Conservation (phyloP, 2,888 invertebrate species). For the Mesorhabditis spiculigera region DNA sequence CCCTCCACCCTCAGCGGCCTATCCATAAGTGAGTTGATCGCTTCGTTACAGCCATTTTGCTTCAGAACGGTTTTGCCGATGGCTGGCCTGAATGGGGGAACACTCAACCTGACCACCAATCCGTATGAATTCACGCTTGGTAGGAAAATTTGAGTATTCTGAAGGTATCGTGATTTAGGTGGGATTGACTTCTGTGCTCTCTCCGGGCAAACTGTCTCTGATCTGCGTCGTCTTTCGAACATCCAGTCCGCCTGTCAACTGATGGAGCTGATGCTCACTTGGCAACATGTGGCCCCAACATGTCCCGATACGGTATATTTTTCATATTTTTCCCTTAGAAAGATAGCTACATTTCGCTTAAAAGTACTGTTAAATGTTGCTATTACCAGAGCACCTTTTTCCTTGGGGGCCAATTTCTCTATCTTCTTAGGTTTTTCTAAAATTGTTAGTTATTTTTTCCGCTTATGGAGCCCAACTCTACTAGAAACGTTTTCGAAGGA, state of each 20-base stretch:
- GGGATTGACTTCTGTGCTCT: not conserved
- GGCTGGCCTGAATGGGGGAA: slow-evolving; percentile 17
- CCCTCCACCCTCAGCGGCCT: slow-evolving; percentile 86
- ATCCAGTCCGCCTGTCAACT: slow-evolving; percentile 72
- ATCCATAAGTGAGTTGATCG: slow-evolving; percentile 86
- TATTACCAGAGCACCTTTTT: too few species aligned
- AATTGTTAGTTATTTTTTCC: not conserved
- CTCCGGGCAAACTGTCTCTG: slow-evolving; percentile 72
- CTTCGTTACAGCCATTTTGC: slow-evolving; percentile 28
- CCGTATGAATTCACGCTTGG: slow-evolving; percentile 71
- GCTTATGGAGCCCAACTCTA: not conserved
- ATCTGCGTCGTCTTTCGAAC: slow-evolving; percentile 68
- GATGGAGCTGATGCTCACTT: slow-evolving; percentile 75
- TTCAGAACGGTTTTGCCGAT: slow-evolving; percentile 21
- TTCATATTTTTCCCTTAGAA: too few species aligned
- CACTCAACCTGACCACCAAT: slow-evolving; percentile 77
- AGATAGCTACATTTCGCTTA: too few species aligned
- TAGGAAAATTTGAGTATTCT: slow-evolving; percentile 53
- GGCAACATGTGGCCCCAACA: slow-evolving; percentile 88
- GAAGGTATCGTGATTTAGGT: not conserved
- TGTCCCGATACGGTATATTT: slow-evolving; percentile 79
- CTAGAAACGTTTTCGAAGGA: too few species aligned
- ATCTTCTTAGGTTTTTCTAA: not conserved
- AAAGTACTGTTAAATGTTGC: too few species aligned
- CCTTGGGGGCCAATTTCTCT: too few species aligned